phyloP scores from a whole-genome alignment of 2,113 vertebrate genomes.

The Tonatia bakeri region DNA sequence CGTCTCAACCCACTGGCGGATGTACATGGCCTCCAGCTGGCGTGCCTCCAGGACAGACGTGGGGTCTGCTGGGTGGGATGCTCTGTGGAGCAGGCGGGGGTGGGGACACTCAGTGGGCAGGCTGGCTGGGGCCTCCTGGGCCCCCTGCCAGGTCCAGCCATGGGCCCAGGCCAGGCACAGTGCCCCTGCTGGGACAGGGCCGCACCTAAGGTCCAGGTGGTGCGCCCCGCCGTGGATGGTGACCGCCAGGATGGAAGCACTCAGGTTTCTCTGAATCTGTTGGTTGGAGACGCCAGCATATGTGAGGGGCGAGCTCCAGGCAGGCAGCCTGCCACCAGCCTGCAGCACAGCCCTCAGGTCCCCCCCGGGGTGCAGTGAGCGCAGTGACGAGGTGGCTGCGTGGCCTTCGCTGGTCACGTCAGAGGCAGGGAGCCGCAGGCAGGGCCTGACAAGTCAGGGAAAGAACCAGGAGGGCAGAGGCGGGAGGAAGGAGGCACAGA shows the following conservation, averaged over 20 bases:
- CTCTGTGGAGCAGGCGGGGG: conserved; percentile 75
- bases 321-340: neutral
- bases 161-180: conserved; percentile 50
- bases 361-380: neutral
- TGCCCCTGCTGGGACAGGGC: conserved; percentile 54
- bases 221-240: conserved; percentile 89
- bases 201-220: conserved; percentile 92
- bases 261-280: conserved; percentile 87
- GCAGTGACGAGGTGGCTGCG: accelerated
- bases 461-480: no score
- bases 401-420: accelerated
- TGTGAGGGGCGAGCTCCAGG: accelerated
- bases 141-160: accelerated
- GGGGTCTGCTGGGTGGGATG: conserved; percentile 84
- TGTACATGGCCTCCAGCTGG: conserved; percentile 82
- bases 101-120: neutral
- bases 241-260: conserved; percentile 84
- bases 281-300: accelerated
- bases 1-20: conserved; percentile 84
- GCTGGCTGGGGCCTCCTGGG: accelerated
- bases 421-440: accelerated
- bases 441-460: accelerated
- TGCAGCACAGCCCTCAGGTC: accelerated
- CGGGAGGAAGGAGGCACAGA: accelerated
- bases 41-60: conserved; percentile 81